Evolutionary conservation across 2,797 vertebrate species (phyloP), one percentile per base, ranked within the genome.

Genomic region (Chrosomus eos): DNA sequence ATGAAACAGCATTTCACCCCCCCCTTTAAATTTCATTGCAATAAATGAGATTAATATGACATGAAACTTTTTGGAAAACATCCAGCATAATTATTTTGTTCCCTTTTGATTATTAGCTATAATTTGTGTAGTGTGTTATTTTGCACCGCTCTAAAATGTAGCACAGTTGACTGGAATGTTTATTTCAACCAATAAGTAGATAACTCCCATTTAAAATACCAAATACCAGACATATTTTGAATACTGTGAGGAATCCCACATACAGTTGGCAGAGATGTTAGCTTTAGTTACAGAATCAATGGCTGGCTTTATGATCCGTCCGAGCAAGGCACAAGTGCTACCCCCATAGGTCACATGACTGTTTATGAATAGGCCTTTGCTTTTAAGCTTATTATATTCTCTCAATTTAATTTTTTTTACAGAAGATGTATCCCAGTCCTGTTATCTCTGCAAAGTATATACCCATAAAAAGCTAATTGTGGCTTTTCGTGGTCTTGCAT

Each of bases 151-250:
- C 53, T 84, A 36, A 71, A 55, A 48, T 3, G 11, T 33, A 64
- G 45, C 13, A 16, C 13, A 66, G 11, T 80, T 73, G 7, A 66
- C 18, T 40, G 45, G 13, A 66, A 43, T 33, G 18, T 7, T 23
- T 43, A 51, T 80, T 64, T 72, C 31, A 80, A 16, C 68, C 62
- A 36, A 51, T 79, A 66, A 80, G 88, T 78, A 2, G 40, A 70
- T 86, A 7, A 87, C 91, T 66, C 83, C 7, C 7, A 5, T 82
- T 83, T 88, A 89, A 53, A 84, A 80, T 91, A 80, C 78, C 6
- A 88, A 91, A 95, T 95, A 94, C 92, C 90, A 86, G 8, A 90
- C 82, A 95, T 94, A 88, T 91, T 92, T 94, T 60, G 80, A 88
- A 93, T 94, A 93, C 91, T 86, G 92, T 58, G 88, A 89, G 88